A percentile compares a stretch with the other conserved stretches of the same genome.
phyloP scores from a whole-genome alignment of 2,113 vertebrate genomes.

The Ceyx cyanopectus region DNA sequence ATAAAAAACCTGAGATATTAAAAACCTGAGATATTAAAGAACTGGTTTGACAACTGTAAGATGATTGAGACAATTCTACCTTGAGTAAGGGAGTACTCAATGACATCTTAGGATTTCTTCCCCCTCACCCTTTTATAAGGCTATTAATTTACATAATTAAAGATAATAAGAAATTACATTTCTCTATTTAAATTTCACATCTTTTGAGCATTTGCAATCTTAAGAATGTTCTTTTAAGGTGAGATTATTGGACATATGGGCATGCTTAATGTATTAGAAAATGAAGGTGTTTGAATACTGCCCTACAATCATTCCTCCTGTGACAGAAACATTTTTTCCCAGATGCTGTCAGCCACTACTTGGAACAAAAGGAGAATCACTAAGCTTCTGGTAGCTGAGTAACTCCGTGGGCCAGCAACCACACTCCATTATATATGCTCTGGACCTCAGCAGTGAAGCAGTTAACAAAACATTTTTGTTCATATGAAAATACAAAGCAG shows the following conservation, averaged over 20 bases:
- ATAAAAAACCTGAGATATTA: neutral
- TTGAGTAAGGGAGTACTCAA: neutral
- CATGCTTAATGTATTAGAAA: neutral
- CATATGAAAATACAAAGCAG: slow-evolving; percentile 63
- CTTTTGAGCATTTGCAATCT: neutral
- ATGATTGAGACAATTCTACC: neutral
- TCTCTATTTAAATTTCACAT: neutral
- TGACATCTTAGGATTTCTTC: neutral
- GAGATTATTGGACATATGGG: neutral
- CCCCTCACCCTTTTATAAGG: neutral
- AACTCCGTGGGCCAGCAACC: rapidly evolving
- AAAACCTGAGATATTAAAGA: neutral
- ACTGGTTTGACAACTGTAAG: neutral
- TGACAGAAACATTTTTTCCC: neutral
- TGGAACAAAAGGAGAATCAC: neutral
- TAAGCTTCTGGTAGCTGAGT: neutral
- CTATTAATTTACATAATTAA: neutral
- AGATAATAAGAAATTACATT: neutral
- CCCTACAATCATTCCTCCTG: neutral
- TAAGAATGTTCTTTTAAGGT: neutral
- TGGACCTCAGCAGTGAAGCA: neutral
- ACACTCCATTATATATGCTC: rapidly evolving
- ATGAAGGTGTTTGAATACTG: neutral
- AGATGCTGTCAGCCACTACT: neutral
- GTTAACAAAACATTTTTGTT: slow-evolving; percentile 65